Base-by-base conservation (phyloP, 2,797 vertebrate species). In the Danio choprae region DNA sequence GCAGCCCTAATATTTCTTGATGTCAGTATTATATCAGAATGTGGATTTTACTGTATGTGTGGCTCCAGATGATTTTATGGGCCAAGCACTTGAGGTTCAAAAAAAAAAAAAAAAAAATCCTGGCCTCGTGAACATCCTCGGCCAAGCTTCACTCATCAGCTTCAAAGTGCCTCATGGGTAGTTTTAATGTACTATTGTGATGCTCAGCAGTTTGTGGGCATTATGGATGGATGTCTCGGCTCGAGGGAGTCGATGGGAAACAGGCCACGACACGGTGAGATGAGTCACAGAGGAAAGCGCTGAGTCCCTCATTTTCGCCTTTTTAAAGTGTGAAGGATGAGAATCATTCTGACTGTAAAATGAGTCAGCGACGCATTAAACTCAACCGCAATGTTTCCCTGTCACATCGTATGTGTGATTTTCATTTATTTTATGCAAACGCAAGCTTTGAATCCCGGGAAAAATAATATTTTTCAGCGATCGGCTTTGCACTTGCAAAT, bases 241-340 rank as follows among this genome's bases (percentile, higher is more conserved):
- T 82, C 83, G 55, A 89, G 89, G 86, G 16, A 79, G 86, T 82
- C 74, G 18, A 46, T 84, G 84, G 70, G 86, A 79, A 87, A 89
- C 89, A 86, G 87, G 89, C 87, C 84, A 80, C 83, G 84, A 89
- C 90, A 88, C 83, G 87, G 89, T 65, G 64, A 81, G 84, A 90
- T 91, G 89, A 92, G 89, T 88, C 87, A 85, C 77, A 4, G n/a
- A 82, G 72, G 88, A 86, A 91, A 90, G 76, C 82, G 91, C 92
- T 92, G 91, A 92, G 85, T 87, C 6, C 77, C 84, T 87, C 55
- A 69, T 69, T 83, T 75, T 72, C 29, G 56, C 58, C 81, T 82
- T 82, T n/a, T 82, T 60, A 59, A 78, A 83, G 84, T 70, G 70
- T 80, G 80, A 64, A 68, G 68, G 59, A 72, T 70, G 58, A 80